Conservation (phyloP, 2,797 vertebrate genomes). For the Xenentodon cancila region DNA sequence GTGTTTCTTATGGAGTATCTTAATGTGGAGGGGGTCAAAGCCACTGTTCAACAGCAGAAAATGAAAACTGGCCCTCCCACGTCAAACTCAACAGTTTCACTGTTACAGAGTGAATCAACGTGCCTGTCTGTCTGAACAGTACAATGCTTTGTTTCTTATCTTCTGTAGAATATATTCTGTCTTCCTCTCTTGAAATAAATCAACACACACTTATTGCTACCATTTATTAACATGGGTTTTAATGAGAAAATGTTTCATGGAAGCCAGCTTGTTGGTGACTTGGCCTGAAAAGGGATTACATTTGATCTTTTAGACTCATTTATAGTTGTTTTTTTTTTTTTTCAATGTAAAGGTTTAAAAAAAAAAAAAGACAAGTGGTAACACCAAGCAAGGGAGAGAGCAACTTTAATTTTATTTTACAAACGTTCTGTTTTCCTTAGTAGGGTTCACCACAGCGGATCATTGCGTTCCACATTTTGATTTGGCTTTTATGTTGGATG, state of each 20-base stretch:
- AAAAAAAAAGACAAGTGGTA: no score
- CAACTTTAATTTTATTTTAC: no score
- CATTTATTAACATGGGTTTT: not conserved
- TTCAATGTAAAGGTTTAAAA: no score
- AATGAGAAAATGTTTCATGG: not conserved
- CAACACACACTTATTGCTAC: not conserved
- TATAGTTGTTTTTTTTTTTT: no score
- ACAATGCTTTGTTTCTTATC: constrained; percentile 26
- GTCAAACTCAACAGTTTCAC: constrained; percentile 46
- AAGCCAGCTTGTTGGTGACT: not conserved
- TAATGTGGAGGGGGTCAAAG: constrained; percentile 43
- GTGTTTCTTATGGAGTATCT: constrained; percentile 50
- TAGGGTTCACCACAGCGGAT: no score
- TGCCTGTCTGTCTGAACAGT: constrained; percentile 22
- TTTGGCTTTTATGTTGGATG: no score
- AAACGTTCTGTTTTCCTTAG: no score
- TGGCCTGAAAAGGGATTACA: no score
- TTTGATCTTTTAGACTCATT: no score
- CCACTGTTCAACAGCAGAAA: constrained; percentile 55
- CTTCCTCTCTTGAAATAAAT: constrained; percentile 3
- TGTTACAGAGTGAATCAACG: constrained; percentile 35
- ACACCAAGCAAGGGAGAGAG: no score
- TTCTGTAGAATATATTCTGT: constrained; percentile 27
- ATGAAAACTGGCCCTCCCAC: constrained; percentile 43
- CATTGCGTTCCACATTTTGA: no score